These are phyloP conservation scores for Prenolepis imparis DNA, from an alignment of 2,888 invertebrate species.

Conservation along the genomic window DNA sequence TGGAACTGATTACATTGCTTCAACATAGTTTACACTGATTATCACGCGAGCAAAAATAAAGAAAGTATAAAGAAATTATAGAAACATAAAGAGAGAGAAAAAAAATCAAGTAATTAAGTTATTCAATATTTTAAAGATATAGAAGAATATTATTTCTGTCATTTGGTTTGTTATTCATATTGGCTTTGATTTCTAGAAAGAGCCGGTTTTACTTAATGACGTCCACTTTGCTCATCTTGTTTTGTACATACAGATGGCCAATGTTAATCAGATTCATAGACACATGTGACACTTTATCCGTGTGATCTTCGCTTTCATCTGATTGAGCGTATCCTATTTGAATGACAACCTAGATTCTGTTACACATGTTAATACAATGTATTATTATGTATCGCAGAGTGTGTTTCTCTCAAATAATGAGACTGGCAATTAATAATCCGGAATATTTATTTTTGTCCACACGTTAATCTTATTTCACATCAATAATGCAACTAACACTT, in stretches of 20 bases:
- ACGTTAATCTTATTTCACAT: not conserved
- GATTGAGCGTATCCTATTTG: not conserved
- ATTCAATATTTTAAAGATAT: not conserved
- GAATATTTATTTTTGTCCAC: constrained; percentile 17
- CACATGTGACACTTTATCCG: constrained; percentile 18
- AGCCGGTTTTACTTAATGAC: constrained; percentile 20
- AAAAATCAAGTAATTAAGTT: not conserved
- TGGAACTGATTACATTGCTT: not conserved
- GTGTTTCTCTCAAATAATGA: constrained; percentile 9
- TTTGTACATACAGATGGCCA: not conserved
- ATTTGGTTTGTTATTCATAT: constrained; percentile 3
- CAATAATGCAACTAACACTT: constrained; percentile 18
- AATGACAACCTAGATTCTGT: constrained; percentile 22
- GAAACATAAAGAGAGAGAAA: not conserved
- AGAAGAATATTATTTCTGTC: constrained; percentile 24
- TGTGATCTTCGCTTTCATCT: constrained; percentile 40
- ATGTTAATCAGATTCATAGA: constrained; percentile 19
- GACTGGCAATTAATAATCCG: not conserved
- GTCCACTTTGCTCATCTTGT: not conserved
- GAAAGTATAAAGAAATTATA: not conserved
- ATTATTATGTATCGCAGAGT: not conserved
- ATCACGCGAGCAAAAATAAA: not conserved
- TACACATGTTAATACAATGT: not conserved
- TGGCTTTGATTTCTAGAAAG: constrained; percentile 30
- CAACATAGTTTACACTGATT: not conserved